phyloP scores from a whole-genome alignment of 2,113 vertebrate species.

The Corydoras sp. region DNA sequence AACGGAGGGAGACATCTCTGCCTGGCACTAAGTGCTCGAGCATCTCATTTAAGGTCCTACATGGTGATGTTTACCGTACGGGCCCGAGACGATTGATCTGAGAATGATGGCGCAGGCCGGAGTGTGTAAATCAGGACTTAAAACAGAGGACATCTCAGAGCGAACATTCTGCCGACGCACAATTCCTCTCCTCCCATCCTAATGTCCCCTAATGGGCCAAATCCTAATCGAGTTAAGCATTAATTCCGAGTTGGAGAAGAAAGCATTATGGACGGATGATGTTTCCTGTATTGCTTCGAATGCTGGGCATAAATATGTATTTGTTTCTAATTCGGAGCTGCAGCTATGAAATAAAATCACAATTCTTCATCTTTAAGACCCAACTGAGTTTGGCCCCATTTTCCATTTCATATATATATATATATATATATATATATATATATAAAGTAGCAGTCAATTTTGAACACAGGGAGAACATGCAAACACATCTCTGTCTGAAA shows the following conservation, averaged over 20 bases:
- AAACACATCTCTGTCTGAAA: too few species aligned
- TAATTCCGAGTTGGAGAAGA: slow-evolving; percentile 60
- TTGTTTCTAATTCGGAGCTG: slow-evolving; percentile 65
- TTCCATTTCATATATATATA: too few species aligned
- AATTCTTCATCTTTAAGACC: slow-evolving; percentile 58
- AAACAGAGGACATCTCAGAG: slow-evolving; percentile 49
- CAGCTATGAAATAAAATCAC: slow-evolving; percentile 52
- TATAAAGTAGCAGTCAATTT: too few species aligned
- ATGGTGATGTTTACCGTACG: slow-evolving; percentile 43
- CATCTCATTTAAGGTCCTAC: slow-evolving; percentile 61
- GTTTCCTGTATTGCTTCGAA: slow-evolving; percentile 59
- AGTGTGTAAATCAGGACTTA: slow-evolving; percentile 48
- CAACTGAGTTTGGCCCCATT: too few species aligned
- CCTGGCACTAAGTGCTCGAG: slow-evolving; percentile 54
- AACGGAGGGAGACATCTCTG: slow-evolving; percentile 35
- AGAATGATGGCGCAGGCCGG: slow-evolving; percentile 29
- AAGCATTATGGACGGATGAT: slow-evolving; percentile 53
- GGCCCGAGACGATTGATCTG: slow-evolving; percentile 42
- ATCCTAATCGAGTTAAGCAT: slow-evolving; percentile 69
- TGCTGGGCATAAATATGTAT: slow-evolving; percentile 72
- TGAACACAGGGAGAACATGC: too few species aligned
- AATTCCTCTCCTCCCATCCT: slow-evolving; percentile 64
- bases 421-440: too few species aligned
- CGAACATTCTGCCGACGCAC: slow-evolving; percentile 49
- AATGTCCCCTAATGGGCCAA: slow-evolving; percentile 68